Evolutionary conservation across 1,140 invertebrate species (phyloP), one percentile per base, ranked within the genome.

Genomic region (Bombus fervidus): DNA sequence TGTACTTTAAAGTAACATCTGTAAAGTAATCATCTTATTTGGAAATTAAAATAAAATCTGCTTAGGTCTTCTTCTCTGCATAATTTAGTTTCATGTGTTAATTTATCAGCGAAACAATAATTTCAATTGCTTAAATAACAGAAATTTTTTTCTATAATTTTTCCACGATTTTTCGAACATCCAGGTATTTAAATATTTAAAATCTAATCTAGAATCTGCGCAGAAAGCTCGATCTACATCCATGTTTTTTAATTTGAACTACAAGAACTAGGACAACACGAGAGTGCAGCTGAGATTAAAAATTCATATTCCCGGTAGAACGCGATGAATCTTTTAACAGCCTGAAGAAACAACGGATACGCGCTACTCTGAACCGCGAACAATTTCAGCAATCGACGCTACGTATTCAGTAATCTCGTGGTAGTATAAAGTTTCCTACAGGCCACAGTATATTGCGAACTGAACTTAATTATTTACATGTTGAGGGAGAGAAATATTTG

Each of bases 291-390:
- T 5, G 59, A 22, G 59, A 79, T 79, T 79, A 79, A 66, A 79
- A 22, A 79, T 79, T 79, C 76, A 79, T 79, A 41, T 43, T 79
- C n/a, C 22, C 31, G 13, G 41, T 43, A 15, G 28, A 79, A 43
- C n/a, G 18, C 6, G 39, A 31, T 79, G 76, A 79, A 57, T 66
- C 62, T 79, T 79, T 79, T 34, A 76, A 57, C 43, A 75, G 31
- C 43, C n/a, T 31, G n/a, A 53, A 25, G 73, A 47, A 31, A 74
- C 72, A 47, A 31, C 39, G 9, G 31, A 53, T n/a, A 28, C 22
- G 12, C 37, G 25, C 37, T 13, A 22, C 25, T 39, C 68, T 2
- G 34, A 25, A 10, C 9, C 18, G 73, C 53, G 72, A 22, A 74
- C n/a, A 31, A 53, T 47, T 75, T 12, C 31, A 47, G 47, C 47